A percentile compares a stretch with the other conserved stretches of the same genome.
These are phyloP conservation scores for Hydropotes inermis DNA, from an alignment of 2,113 vertebrate genomes.

Conservation along the genomic window DNA sequence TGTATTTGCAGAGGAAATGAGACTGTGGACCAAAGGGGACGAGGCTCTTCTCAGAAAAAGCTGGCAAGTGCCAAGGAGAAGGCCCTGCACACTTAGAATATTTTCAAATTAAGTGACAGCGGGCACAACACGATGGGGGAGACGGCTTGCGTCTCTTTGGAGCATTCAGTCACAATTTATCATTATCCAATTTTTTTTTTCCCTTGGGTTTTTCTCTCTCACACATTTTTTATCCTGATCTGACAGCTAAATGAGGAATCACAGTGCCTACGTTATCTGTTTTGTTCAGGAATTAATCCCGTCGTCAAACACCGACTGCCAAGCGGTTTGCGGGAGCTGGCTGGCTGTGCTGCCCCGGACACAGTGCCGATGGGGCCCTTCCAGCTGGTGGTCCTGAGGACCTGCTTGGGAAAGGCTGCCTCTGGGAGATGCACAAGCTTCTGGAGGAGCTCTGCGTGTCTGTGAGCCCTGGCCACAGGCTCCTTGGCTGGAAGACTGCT, in stretches of 20 bases:
- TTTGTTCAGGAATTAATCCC: slow-evolving; percentile 61
- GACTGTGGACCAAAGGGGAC: background rate
- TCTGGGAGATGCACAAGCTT: background rate
- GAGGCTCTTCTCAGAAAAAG: background rate
- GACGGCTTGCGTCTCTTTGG: slow-evolving; percentile 50
- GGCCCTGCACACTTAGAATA: slow-evolving; percentile 19
- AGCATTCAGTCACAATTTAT: slow-evolving; percentile 48
- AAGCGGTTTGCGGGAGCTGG: background rate
- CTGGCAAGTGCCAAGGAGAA: background rate
- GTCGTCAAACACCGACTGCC: slow-evolving; percentile 32
- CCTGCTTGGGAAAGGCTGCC: background rate
- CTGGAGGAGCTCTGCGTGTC: background rate
- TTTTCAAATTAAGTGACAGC: slow-evolving; percentile 65
- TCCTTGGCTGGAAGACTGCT: background rate
- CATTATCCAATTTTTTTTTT: slow-evolving; percentile 63
- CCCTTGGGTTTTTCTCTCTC: slow-evolving; percentile 57
- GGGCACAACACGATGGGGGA: slow-evolving; percentile 23
- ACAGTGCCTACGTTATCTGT: slow-evolving; percentile 52
- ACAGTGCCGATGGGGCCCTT: background rate
- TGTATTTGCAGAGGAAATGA: background rate
- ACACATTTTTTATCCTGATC: slow-evolving; percentile 51
- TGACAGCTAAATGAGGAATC: slow-evolving; percentile 62
- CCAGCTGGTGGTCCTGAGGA: background rate
- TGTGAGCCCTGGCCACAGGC: background rate
- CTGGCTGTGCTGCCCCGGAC: rapidly evolving